Conservation (phyloP, 2,888 invertebrate genomes). For the Ochlodes sylvanus region DNA sequence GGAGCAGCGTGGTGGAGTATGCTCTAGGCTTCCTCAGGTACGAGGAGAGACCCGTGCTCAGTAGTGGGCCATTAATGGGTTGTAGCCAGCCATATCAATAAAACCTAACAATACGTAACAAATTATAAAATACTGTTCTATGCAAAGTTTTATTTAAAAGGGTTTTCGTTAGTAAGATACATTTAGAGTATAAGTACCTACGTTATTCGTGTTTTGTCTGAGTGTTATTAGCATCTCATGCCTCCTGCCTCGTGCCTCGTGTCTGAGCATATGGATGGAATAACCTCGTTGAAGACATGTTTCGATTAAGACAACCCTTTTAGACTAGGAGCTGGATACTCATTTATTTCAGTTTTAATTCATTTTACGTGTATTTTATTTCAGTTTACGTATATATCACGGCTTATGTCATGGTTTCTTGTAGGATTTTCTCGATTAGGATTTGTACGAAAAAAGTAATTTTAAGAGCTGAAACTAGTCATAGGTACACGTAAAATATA, state of each 20-base stretch:
- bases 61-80: too few relatives aligned
- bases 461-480: too few relatives aligned
- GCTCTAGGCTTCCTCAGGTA: too few relatives aligned
- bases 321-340: slow-evolving; percentile 57
- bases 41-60: too few relatives aligned
- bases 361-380: background rate
- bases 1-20: too few relatives aligned
- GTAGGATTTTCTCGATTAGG: too few relatives aligned
- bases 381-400: too few relatives aligned
- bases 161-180: background rate
- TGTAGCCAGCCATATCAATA: too few relatives aligned
- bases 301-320: slow-evolving; percentile 79
- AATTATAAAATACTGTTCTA: background rate
- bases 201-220: slow-evolving; percentile 76
- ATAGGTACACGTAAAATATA: too few relatives aligned
- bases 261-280: slow-evolving; percentile 69
- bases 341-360: background rate
- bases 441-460: too few relatives aligned
- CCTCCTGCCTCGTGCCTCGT: slow-evolving; percentile 51
- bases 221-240: slow-evolving; percentile 56
- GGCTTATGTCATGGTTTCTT: too few relatives aligned
- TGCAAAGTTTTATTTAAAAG: background rate
- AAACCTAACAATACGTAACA: too few relatives aligned
- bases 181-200: background rate
- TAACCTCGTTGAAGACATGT: slow-evolving; percentile 78